Evolutionary conservation across 2,888 invertebrate species (phyloP).

Genomic region (Spilosoma lubricipeda): DNA sequence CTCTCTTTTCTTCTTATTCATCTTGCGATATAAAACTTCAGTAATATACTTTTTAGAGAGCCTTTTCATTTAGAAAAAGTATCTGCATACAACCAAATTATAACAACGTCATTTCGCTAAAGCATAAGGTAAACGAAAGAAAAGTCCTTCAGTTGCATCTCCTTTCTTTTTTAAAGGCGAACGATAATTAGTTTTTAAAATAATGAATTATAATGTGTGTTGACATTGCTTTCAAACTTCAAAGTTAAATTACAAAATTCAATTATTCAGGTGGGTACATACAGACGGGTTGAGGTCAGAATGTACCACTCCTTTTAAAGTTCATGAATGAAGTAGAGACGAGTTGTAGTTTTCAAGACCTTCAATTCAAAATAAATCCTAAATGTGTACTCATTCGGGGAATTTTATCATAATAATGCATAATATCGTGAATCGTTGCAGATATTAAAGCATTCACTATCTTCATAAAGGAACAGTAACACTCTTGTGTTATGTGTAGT

Average conservation of each 20-base stretch:
- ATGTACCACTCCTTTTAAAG: not conserved
- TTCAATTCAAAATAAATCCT: not conserved
- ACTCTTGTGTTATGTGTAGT: not conserved
- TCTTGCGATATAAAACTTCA: not conserved
- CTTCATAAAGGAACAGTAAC: not conserved
- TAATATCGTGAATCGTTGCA: not conserved
- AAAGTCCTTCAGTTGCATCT: not conserved
- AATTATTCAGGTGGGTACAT: not conserved
- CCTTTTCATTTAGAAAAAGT: not conserved
- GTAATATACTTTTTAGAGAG: not conserved
- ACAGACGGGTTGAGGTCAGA: no score
- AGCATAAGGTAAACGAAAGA: not conserved
- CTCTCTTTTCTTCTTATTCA: not conserved
- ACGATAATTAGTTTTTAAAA: not conserved
- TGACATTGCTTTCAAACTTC: not conserved
- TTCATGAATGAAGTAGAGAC: not conserved
- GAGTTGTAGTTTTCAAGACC: not conserved
- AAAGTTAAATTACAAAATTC: not conserved
- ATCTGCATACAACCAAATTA: not conserved
- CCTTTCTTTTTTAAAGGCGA: not conserved
- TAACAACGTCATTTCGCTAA: not conserved
- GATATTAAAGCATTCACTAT: not conserved
- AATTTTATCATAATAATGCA: not conserved
- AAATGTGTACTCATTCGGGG: not conserved
- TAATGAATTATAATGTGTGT: not conserved